Evolutionary conservation across 2,797 vertebrate genomes (phyloP), one percentile per base, ranked within the genome.

Genomic region (Onychomys leucogaster): DNA sequence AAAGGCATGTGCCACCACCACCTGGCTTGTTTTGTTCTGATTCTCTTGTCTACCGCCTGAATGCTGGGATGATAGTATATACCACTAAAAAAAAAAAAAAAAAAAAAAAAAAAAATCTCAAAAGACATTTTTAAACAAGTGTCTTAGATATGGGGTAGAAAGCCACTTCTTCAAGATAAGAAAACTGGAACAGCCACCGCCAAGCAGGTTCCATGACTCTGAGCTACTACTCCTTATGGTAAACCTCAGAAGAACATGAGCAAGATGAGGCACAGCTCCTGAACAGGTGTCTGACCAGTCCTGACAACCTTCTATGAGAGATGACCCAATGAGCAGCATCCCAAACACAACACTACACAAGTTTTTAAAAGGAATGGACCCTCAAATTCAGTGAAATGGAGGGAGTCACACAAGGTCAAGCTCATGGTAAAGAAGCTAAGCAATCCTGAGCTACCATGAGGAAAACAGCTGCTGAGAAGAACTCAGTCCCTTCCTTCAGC

Each of bases 81-180:
- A 19, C 29, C 41, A 63, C n/a, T n/a, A n/a, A n/a, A n/a, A n/a
- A n/a, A n/a, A n/a, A n/a, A n/a, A n/a, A n/a, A n/a, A n/a, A n/a
- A n/a, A n/a, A n/a, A n/a, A n/a, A n/a, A n/a, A n/a, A n/a, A n/a
- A n/a, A n/a, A n/a, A n/a, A n/a, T n/a, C n/a, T n/a, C n/a, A 95
- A 69, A n/a, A 71, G 6, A 91, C 34, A 77, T 57, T 95, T 76
- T 95, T 90, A 85, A 52, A 94, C 59, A 96, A 96, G 21, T 71
- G 4, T 81, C 91, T 94, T 94, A 57, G 90, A 96, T 77, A 25
- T 65, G 80, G 93, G 81, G 92, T 46, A 80, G 10, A 86, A n/a
- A 96, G 37, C 21, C 41, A 92, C 88, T 84, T 94, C 88, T 94
- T 75, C 89, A 77, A 95, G 37, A 80, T 78, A 71, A 93, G 71